Base-by-base conservation (phyloP, 2,113 vertebrate species). In the Hyla sarda region DNA sequence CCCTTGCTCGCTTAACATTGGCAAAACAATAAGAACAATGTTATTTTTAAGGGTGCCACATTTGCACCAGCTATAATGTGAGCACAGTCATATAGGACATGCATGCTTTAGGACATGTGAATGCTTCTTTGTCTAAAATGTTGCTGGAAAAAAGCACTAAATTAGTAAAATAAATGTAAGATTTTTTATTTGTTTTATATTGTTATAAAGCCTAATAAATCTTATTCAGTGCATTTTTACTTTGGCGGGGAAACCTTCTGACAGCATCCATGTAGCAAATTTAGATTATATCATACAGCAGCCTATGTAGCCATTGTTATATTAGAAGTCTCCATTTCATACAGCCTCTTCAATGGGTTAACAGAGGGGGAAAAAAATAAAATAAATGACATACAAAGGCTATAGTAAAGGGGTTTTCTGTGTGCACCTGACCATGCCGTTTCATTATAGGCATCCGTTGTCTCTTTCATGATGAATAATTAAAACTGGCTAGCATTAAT, bases 391-490 rank as follows among this genome's bases (percentile, higher is more conserved):
- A 32, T 0, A 8, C 23, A 47, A 75, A 52, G 10, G 25, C 34
- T 17, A 80, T 60, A 23, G 32, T 14, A 21, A 11, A 25, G 14
- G n/a, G 17, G 71, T 60, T 50, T 58, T 14, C n/a, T 71, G 10
- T 25, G n/a, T 74, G 67, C 69, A 34, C 13, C 50, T 71, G 30
- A 58, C 32, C 48, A 23, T 60, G 69, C 82, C 69, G 6, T 10
- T 76, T 65, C 21, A 45, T 60, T 37, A 5, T 13, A 37, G 34
- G 56, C 41, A 41, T 48, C 28, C 16, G 16, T 14, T 23, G 19
- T 25, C 23, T 50, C 50, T 45, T 69, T 47, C 73, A 37, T 72
- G 28, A 65, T 86, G 54, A 81, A 87, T 81, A 81, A 73, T 82
- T 82, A n/a, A 81, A 62, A 47, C 17, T 48, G 52, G 52, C 78